Evolutionary conservation across 2,113 vertebrate genomes (phyloP).

Genomic region (Scomber colias): DNA sequence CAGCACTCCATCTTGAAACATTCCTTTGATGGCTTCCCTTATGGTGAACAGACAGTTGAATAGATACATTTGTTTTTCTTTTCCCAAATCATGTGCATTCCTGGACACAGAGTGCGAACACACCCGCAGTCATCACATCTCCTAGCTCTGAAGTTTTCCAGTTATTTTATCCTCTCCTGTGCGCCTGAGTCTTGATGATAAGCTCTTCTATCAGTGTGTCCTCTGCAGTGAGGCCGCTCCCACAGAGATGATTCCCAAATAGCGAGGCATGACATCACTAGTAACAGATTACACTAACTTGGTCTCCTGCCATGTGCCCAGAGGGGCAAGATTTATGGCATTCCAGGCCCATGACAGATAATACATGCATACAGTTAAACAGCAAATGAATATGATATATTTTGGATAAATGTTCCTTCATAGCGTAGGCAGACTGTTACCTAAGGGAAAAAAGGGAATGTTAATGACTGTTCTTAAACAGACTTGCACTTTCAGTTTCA

Average conservation of each 20-base stretch:
- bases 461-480: conserved; percentile 2
- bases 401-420: conserved; percentile 2
- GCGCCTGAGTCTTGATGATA: background rate
- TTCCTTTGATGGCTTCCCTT: conserved; percentile 17
- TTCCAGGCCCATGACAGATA: conserved; percentile 49
- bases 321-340: conserved; percentile 29
- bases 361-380: conserved; percentile 4
- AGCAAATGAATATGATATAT: conserved; percentile 23
- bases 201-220: conserved; percentile 3
- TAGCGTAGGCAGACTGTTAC: background rate
- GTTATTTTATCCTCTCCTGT: background rate
- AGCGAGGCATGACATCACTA: conserved; percentile 52
- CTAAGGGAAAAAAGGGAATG: conserved; percentile 5
- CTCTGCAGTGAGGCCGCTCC: background rate
- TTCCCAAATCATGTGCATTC: background rate
- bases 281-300: conserved; percentile 43
- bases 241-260: conserved; percentile 16
- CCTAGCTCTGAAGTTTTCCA: background rate
- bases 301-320: conserved; percentile 41
- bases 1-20: conserved; percentile 33
- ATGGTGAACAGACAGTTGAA: conserved; percentile 1
- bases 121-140: background rate
- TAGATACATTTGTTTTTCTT: background rate
- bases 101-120: background rate
- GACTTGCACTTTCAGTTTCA: conserved; percentile 22